These are phyloP conservation scores for Drosophila multiciliata DNA, from an alignment of 2,888 invertebrate genomes.

Conservation along the genomic window DNA sequence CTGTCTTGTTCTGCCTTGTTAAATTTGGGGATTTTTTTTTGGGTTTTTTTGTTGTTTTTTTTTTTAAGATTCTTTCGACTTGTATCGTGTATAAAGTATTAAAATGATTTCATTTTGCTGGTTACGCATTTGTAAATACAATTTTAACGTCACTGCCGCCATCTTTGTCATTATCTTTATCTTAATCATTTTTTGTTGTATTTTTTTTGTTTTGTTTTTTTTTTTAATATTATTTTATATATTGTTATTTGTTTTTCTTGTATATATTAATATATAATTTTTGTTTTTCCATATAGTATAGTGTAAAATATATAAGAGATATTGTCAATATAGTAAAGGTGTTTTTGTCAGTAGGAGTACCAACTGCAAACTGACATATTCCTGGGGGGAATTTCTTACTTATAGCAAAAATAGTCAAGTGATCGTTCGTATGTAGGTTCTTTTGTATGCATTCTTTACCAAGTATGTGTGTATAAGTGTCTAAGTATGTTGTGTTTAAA, in stretches of 20 bases:
- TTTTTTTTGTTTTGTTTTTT: conserved; percentile 24
- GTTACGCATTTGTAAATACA: conserved; percentile 82
- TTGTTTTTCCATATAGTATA: conserved; percentile 79
- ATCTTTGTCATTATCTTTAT: conserved; percentile 43
- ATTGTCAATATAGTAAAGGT: conserved; percentile 85
- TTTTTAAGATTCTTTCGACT: conserved; percentile 65
- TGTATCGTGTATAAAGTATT: conserved; percentile 81
- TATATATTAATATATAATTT: conserved; percentile 79
- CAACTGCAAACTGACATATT: conserved; percentile 75
- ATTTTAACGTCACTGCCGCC: conserved; percentile 64
- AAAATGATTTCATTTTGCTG: conserved; percentile 78
- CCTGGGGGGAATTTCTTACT: conserved; percentile 81
- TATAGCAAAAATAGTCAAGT: conserved; percentile 82
- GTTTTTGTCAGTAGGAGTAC: conserved; percentile 78
- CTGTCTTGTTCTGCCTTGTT: conserved; percentile 56
- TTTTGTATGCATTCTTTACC: conserved; percentile 57
- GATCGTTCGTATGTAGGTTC: conserved; percentile 75
- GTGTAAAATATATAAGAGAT: conserved; percentile 85
- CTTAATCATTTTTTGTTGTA: conserved; percentile 32
- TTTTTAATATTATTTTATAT: conserved; percentile 31
- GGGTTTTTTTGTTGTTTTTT: background rate
- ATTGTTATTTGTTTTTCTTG: conserved; percentile 52
- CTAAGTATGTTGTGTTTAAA: conserved; percentile 29
- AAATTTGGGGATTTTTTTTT: conserved; percentile 20
- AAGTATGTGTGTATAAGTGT: conserved; percentile 36